Conservation (phyloP, 2,113 vertebrate genomes). For the Morone saxatilis region DNA sequence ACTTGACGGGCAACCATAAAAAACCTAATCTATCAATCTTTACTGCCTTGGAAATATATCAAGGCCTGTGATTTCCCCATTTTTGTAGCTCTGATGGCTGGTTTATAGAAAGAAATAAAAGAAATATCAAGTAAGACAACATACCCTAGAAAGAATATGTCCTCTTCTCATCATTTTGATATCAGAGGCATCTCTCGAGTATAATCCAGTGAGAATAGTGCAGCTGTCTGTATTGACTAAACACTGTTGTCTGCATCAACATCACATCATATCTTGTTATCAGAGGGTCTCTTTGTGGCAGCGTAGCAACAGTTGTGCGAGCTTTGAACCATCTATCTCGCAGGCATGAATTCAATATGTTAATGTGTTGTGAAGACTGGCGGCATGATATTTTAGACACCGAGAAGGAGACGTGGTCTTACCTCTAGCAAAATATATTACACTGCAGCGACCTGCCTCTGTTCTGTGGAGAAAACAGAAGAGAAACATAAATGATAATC, state of each 20-base stretch:
- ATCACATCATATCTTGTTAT: conserved; percentile 71
- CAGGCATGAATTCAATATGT: conserved; percentile 53
- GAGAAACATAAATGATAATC: conserved; percentile 14
- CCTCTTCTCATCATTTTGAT: conserved; percentile 52
- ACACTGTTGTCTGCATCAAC: conserved; percentile 69
- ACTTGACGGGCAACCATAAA: neutral
- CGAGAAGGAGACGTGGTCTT: conserved; percentile 57
- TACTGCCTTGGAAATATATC: neutral
- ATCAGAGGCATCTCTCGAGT: conserved; percentile 67
- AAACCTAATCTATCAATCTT: neutral
- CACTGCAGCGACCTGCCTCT: conserved; percentile 52
- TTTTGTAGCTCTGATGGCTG: neutral
- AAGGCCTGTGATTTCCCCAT: conserved; percentile 2
- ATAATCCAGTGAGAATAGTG: conserved; percentile 57
- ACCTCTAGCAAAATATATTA: conserved; percentile 78
- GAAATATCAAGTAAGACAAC: conserved; percentile 33
- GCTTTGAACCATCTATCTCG: conserved; percentile 52
- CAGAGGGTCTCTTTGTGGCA: conserved; percentile 69
- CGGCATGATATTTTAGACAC: conserved; percentile 30
- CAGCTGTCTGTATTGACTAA: conserved; percentile 72
- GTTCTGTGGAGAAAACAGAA: conserved; percentile 63
- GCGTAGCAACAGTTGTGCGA: conserved; percentile 72
- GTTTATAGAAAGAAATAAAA: conserved; percentile 13
- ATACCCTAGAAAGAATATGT: conserved; percentile 26
- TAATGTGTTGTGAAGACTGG: conserved; percentile 34